Base-by-base conservation (phyloP, 2,888 invertebrate genomes). In the Conistra vaccinii region DNA sequence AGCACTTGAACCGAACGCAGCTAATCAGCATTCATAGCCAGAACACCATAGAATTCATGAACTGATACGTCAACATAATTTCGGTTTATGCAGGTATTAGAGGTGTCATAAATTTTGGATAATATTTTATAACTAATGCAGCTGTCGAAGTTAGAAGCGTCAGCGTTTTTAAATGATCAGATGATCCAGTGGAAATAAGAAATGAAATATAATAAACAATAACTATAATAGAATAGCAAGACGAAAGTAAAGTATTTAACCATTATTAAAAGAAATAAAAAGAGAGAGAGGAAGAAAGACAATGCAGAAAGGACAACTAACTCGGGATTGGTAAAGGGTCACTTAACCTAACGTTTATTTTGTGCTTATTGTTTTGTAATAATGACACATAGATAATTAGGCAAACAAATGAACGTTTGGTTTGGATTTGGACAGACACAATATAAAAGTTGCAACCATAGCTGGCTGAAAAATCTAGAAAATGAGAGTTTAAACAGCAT, bases 51-150 rank as follows among this genome's bases (percentile, higher is more conserved):
- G 79, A 85, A 87, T 88, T 90, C 90, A 94, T 94, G 92, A 91
- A 91, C 93, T 92, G 90, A 89, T 90, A 88, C 85, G 90, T 93
- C 93, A 88, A 87, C 87, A 88, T 93, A 92, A 93, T 91, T 92
- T 90, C 87, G 90, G 90, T 91, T 93, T 93, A 93, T 88, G 89
- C 79, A 20, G 80, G 88, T 88, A 90, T 91, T 91, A 91, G 87
- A 84, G 85, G 83, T 70, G 85, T 80, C 87, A 92, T 93, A 92
- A 93, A 92, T 92, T 82, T 82, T 45, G 69, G 92, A 91, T 92
- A 89, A 91, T 90, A 92, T 92, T 91, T 89, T 85, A 89, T 85
- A 60, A 45, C 65, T 53, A 72, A 72, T 69, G 45, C 9, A 2
- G 10, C n/a, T 57, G 76, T 72, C 63, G 45, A 81, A 70, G 39